These are phyloP conservation scores for Andrena fulva DNA, from an alignment of 2,888 invertebrate species.

Conservation along the genomic window DNA sequence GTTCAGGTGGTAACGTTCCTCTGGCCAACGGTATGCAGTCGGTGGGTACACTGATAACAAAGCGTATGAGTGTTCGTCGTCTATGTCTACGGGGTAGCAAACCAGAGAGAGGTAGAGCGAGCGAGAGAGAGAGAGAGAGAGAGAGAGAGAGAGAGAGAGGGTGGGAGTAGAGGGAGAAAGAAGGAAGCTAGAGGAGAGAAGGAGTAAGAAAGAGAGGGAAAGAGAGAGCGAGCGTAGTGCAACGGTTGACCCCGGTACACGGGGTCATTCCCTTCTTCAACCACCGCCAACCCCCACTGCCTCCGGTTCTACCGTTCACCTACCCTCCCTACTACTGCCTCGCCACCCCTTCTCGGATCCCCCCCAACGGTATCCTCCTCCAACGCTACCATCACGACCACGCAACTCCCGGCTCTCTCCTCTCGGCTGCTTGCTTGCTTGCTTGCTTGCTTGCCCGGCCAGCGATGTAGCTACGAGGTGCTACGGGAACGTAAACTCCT, in stretches of 20 bases:
- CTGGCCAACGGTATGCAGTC: constrained; percentile 17
- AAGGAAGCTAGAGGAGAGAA: constrained; percentile 46
- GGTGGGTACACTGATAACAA: constrained; percentile 50
- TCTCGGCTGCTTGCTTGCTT: background rate
- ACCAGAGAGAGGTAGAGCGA: background rate
- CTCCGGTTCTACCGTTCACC: constrained; percentile 51
- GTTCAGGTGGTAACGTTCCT: constrained; percentile 45
- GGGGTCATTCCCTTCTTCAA: constrained; percentile 81
- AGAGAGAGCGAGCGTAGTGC: constrained; percentile 72
- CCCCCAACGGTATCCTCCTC: constrained; percentile 48
- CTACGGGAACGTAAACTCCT: constrained; percentile 74
- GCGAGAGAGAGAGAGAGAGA: constrained; percentile 27
- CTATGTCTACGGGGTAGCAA: constrained; percentile 56
- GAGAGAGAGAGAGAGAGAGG: constrained; percentile 26
- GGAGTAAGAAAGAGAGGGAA: constrained; percentile 14
- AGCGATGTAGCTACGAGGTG: constrained; percentile 71
- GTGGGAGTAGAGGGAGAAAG: constrained; percentile 6
- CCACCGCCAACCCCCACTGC: constrained; percentile 68
- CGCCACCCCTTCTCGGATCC: constrained; percentile 40
- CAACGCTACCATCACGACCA: constrained; percentile 61
- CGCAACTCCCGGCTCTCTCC: constrained; percentile 57
- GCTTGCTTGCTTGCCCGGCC: constrained; percentile 64
- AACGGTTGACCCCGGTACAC: constrained; percentile 80
- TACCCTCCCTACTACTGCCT: constrained; percentile 32
- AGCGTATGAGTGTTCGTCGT: constrained; percentile 55